Base-by-base conservation (phyloP, 2,113 vertebrate genomes). In the Lamprotornis superbus region DNA sequence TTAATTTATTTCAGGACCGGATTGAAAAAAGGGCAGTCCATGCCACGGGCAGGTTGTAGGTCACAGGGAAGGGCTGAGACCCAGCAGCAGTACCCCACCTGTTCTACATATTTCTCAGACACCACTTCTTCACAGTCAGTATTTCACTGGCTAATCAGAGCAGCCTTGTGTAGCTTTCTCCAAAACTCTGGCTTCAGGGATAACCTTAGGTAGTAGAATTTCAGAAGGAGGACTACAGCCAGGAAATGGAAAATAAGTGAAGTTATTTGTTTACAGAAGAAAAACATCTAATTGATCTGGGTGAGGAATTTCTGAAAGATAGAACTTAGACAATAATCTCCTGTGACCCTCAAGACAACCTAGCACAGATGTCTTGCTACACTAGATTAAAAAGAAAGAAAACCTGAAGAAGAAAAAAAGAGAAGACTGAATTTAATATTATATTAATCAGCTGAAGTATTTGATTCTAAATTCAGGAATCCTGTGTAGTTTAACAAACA, bases 71-170 rank as follows among this genome's bases (percentile, higher is more conserved):
- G 10, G 46, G n/a, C 40, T 73, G 31, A 87, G 46, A 80, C 31
- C 4, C 37, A 69, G 28, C 46, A 88, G 49, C 5, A 85, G 30
- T 5, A 47, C 20, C 12, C 0, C 0, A 1, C 14, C 4, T 27
- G 12, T 27, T 56, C 37, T 73, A 11, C 0, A 6, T 7, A 16
- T 52, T 46, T 65, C 55, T 77, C 71, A 77, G 28, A 23, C 20
- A 64, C 3, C 14, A 8, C 14, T 93, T 57, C 77, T 94, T 81
- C 84, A 76, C 46, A 56, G n/a, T 8, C 42, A 37, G 12, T 30
- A 83, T 59, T 83, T 85, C 59, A 57, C 33, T 31, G 70, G 33
- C 23, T 80, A 76, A 57, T 33, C 50, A 65, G 21, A 88, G n/a
- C 15, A 84, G 74, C 40, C 33, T 80, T 63, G 11, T 55, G 33